A percentile compares a stretch with the other conserved stretches of the same genome.
Evolutionary conservation across 2,113 vertebrate species (phyloP).

Genomic region (Platysternon megacephalum): DNA sequence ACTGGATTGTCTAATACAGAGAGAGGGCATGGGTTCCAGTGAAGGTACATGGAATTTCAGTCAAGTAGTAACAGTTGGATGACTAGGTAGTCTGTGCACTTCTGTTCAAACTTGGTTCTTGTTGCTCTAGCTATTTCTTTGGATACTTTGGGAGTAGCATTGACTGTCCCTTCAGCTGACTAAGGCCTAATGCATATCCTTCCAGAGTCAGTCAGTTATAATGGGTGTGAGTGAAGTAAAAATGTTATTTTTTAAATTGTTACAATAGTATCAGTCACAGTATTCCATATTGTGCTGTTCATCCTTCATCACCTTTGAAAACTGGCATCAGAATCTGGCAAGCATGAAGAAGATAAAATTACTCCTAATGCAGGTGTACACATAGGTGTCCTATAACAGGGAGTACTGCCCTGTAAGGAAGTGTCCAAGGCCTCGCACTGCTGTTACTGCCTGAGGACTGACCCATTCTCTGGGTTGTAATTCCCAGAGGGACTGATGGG

Average conservation of each 20-base stretch:
- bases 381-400: neutral
- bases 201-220: neutral
- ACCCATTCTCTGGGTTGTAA: fast-evolving
- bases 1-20: neutral
- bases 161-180: neutral
- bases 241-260: neutral
- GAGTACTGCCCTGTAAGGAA: neutral
- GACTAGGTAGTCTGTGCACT: neutral
- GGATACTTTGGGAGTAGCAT: neutral
- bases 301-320: neutral
- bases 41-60: neutral
- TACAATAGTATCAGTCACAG: neutral
- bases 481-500: neutral
- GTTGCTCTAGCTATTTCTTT: neutral
- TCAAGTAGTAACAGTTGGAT: neutral
- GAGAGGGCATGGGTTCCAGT: neutral
- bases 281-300: neutral
- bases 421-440: neutral
- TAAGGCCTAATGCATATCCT: neutral
- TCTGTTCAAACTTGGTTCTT: neutral
- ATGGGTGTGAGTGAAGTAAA: neutral
- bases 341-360: neutral
- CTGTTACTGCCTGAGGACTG: neutral
- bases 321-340: fast-evolving
- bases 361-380: neutral